phyloP scores from a whole-genome alignment of 1,140 invertebrate species.

The Anagrus nilaparvatae region DNA sequence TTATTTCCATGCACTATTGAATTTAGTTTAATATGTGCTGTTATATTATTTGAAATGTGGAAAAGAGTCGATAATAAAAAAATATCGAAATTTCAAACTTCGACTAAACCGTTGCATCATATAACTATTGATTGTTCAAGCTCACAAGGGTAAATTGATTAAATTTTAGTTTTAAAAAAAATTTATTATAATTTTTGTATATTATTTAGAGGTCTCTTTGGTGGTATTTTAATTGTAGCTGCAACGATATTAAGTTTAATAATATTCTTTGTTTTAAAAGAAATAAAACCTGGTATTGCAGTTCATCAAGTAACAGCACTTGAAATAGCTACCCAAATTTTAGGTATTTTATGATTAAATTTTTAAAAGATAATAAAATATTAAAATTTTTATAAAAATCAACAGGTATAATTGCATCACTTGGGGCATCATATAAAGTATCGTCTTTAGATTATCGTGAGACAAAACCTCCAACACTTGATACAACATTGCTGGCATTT shows the following conservation, averaged over 20 bases:
- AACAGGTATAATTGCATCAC: conserved; percentile 38
- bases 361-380: no score
- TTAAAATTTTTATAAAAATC: no score
- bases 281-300: conserved; percentile 53
- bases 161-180: background rate
- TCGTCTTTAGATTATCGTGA: conserved; percentile 32
- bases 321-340: conserved; percentile 30
- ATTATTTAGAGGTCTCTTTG: conserved; percentile 60
- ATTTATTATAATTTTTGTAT: background rate
- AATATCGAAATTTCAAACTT: conserved; percentile 30
- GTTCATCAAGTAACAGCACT: conserved; percentile 37
- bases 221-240: conserved; percentile 74
- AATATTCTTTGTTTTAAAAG: conserved; percentile 80
- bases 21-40: conserved; percentile 74
- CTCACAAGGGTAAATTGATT: conserved; percentile 50
- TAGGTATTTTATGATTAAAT: conserved; percentile 25
- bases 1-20: conserved; percentile 86
- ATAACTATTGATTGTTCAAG: conserved; percentile 84
- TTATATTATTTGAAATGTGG: conserved; percentile 79
- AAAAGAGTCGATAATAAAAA: conserved; percentile 46
- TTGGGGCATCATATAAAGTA: conserved; percentile 33
- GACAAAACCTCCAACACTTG: conserved; percentile 54
- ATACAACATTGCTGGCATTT: conserved; percentile 74
- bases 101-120: conserved; percentile 51
- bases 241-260: conserved; percentile 81